Percentiles rank a stretch among this genome's conserved stretches.
Evolutionary conservation across 2,797 vertebrate genomes (phyloP).

Genomic region (Lacerta agilis): DNA sequence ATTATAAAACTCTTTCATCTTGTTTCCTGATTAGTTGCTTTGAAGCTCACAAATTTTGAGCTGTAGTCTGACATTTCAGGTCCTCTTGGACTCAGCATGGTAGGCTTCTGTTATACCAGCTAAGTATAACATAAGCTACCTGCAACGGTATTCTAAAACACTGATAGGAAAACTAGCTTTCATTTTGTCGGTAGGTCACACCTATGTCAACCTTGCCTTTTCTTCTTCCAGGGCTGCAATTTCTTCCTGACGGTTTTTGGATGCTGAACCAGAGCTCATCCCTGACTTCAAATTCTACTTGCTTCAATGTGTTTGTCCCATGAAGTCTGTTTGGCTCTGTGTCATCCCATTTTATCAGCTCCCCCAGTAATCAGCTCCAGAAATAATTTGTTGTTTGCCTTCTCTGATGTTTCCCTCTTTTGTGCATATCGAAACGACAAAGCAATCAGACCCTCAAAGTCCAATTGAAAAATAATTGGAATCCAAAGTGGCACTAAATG

Average conservation of each 20-base stretch:
- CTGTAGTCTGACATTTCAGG: neutral
- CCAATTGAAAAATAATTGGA: slow-evolving; percentile 78
- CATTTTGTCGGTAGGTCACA: neutral
- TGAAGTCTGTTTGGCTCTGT: slow-evolving; percentile 44
- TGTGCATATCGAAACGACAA: slow-evolving; percentile 70
- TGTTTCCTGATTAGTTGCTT: neutral
- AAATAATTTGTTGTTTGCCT: slow-evolving; percentile 70
- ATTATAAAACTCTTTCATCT: neutral
- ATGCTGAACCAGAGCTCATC: neutral
- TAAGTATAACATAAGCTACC: neutral
- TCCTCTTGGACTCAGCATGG: neutral
- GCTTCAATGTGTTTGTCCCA: slow-evolving; percentile 40
- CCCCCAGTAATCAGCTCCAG: slow-evolving; percentile 55
- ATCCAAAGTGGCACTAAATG: slow-evolving; percentile 76
- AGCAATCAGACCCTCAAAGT: slow-evolving; percentile 67
- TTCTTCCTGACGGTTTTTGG: slow-evolving; percentile 6
- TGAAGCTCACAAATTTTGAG: neutral
- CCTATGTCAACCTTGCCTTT: neutral
- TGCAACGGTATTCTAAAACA: neutral
- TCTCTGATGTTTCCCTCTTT: slow-evolving; percentile 71
- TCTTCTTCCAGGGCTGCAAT: neutral
- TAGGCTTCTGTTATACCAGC: neutral
- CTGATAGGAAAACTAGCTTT: neutral
- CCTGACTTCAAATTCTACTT: slow-evolving; percentile 21
- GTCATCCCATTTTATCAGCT: slow-evolving; percentile 52